Conservation (phyloP, 2,797 vertebrate genomes). For the Danionella dracula region DNA sequence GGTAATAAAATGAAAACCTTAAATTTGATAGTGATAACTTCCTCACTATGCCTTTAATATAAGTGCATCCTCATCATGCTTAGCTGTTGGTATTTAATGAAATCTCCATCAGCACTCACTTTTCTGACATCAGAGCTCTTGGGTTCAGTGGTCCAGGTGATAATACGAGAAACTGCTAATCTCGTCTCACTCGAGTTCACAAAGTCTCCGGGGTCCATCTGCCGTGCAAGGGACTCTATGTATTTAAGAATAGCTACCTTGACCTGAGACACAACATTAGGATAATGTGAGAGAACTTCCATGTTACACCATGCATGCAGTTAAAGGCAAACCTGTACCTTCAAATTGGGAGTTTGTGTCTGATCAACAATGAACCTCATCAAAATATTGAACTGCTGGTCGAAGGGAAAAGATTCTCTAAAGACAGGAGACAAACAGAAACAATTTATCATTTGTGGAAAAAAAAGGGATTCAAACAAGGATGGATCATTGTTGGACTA, state of each 20-base stretch:
- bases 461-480: too few relatives aligned
- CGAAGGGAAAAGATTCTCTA: constrained; percentile 87
- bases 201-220: constrained; percentile 88
- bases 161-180: constrained; percentile 86
- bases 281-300: background rate
- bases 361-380: constrained; percentile 93
- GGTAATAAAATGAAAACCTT: too few relatives aligned
- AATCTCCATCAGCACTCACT: too few relatives aligned
- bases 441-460: background rate
- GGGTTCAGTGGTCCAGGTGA: constrained; percentile 91
- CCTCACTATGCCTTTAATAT: too few relatives aligned
- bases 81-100: too few relatives aligned
- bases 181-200: constrained; percentile 87
- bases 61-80: too few relatives aligned
- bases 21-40: too few relatives aligned
- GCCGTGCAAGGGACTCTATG: constrained; percentile 81
- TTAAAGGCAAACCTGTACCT: constrained; percentile 61
- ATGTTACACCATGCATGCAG: background rate
- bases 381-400: constrained; percentile 89
- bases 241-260: constrained; percentile 89
- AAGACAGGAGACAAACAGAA: background rate
- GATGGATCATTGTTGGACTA: constrained; percentile 10
- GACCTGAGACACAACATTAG: constrained; percentile 64
- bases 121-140: constrained; percentile 90
- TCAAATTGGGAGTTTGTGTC: constrained; percentile 84